Evolutionary conservation across 2,888 invertebrate species (phyloP).

Genomic region (Hyalella azteca): DNA sequence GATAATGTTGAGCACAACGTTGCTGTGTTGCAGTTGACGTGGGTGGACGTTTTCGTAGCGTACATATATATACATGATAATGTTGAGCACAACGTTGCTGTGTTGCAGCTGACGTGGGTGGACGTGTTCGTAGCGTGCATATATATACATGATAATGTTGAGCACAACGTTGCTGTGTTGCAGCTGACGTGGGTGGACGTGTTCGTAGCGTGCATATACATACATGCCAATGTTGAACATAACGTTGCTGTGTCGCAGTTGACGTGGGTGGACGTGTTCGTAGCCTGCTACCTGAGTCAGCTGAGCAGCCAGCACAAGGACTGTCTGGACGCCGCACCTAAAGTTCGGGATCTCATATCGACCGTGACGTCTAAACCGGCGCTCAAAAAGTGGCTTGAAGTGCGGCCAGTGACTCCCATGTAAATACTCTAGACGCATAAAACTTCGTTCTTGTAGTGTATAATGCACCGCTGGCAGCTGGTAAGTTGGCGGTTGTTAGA

Average conservation of each 20-base stretch:
- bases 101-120: background rate
- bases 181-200: constrained; percentile 58
- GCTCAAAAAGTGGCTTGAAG: constrained; percentile 55
- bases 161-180: background rate
- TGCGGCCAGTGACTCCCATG: constrained; percentile 51
- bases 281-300: constrained; percentile 53
- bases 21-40: background rate
- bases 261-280: constrained; percentile 57
- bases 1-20: background rate
- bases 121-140: too few relatives aligned
- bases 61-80: too few relatives aligned
- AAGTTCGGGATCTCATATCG: constrained; percentile 42
- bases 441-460: too few relatives aligned
- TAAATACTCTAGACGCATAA: too few relatives aligned
- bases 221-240: background rate
- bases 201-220: constrained; percentile 46
- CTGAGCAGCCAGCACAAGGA: constrained; percentile 45
- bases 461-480: too few relatives aligned
- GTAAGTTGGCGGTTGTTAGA: too few relatives aligned
- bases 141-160: background rate
- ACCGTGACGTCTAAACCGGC: constrained; percentile 44
- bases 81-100: background rate
- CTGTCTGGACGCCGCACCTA: constrained; percentile 45
- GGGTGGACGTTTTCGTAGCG: background rate
- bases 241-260: constrained; percentile 43